Evolutionary conservation across 2,888 invertebrate species (phyloP), one percentile per base, ranked within the genome.

Genomic region (Perithous albicinctus): DNA sequence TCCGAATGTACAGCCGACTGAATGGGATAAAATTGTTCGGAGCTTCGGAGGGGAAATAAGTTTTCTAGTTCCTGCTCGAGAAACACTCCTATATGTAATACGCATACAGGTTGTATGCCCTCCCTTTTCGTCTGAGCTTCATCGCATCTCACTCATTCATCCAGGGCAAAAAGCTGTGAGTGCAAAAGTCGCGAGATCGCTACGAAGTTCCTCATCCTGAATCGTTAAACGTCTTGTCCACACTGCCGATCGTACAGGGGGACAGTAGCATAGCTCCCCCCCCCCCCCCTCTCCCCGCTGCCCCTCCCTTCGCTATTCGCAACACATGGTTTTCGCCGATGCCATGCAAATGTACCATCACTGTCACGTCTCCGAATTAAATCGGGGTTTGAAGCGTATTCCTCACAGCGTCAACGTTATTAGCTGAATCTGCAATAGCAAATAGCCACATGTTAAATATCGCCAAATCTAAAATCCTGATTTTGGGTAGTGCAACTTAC

Each of bases 111-210:
- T 29, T 38, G 32, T 51, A 61, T 26, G 20, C 43, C 43, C 51
- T 61, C 54, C 63, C 59, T 72, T 72, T 80, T 59, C 15, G 26
- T 67, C 26, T 15, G 8, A 48, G 32, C 61, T 35, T 73, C 59
- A 12, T 41, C 15, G 32, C 51, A 7, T 26, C 41, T 41, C 29
- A n/a, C 35, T 64, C 64, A 56, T 64, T 64, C 56, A 41, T 64
- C 20, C 26, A 46, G 59, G 54, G 4, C 59, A n/a, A 59, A 64
- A 59, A 70, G 18, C 51, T 63, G 8, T 29, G 18, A 56, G 59
- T 67, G 66, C 46, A 61, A 80, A 77, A 43, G 80, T 73, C 72
- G 48, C 67, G 23, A 41, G 76, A 80, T 80, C 72, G 66, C 61
- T 72, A 61, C 43, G 26, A 66, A 61, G 59, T 80, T 64, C 48